Evolutionary conservation across 37 sponge, comb jelly and placozoan species (phyloP).

Genomic region (Sycon ciliatum): DNA sequence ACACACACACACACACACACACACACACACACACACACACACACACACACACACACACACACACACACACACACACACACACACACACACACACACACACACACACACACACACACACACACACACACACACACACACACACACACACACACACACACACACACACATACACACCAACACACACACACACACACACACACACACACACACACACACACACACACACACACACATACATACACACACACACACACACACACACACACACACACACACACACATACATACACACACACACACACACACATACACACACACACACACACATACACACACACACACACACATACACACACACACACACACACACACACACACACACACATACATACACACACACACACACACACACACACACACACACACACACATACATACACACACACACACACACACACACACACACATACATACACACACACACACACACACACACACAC

Average conservation of each 20-base stretch:
- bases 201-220: not conserved
- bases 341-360: not conserved
- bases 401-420: not conserved
- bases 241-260: not conserved
- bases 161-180: not conserved
- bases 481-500: too few relatives aligned
- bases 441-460: too few relatives aligned
- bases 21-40: too few relatives aligned
- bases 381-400: not conserved
- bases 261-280: not conserved
- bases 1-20: too few relatives aligned
- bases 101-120: too few relatives aligned
- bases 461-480: too few relatives aligned
- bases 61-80: too few relatives aligned
- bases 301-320: not conserved
- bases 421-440: too few relatives aligned
- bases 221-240: not conserved
- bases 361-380: slow-evolving; percentile 5
- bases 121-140: not conserved
- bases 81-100: too few relatives aligned
- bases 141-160: not conserved
- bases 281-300: not conserved
- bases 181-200: not conserved
- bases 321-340: slow-evolving; percentile 1
- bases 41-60: too few relatives aligned